Conservation (phyloP, 2,113 vertebrate genomes). For the Leptobrachium leishanense region DNA sequence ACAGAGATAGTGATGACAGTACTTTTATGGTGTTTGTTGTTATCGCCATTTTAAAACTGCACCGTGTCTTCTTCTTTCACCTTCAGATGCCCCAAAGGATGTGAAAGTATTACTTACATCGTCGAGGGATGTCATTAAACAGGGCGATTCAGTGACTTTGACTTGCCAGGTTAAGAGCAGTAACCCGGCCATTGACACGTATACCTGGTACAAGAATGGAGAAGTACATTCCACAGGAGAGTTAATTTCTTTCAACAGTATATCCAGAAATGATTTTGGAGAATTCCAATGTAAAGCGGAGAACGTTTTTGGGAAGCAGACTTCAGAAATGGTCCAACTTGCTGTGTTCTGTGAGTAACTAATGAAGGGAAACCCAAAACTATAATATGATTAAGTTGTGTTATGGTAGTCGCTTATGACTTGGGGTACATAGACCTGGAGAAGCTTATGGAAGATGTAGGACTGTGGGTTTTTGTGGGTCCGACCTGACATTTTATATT, state of each 20-base stretch:
- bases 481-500: background rate
- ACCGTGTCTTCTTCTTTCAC: background rate
- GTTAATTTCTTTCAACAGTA: conserved; percentile 41
- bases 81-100: conserved; percentile 62
- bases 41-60: too few relatives aligned
- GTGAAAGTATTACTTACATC: conserved; percentile 41
- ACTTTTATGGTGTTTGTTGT: too few relatives aligned
- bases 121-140: conserved; percentile 51
- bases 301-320: conserved; percentile 40
- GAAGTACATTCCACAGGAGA: accelerated
- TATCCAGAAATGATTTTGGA: conserved; percentile 54
- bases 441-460: too few relatives aligned
- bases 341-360: conserved; percentile 66
- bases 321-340: conserved; percentile 26
- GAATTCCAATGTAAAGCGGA: conserved; percentile 58
- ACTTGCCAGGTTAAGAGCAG: conserved; percentile 64
- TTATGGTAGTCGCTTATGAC: too few relatives aligned
- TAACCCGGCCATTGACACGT: conserved; percentile 27
- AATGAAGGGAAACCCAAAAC: too few relatives aligned
- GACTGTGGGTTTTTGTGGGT: too few relatives aligned
- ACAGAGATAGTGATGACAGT: too few relatives aligned
- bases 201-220: conserved; percentile 64
- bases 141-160: conserved; percentile 57
- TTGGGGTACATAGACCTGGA: too few relatives aligned
- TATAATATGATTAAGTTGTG: too few relatives aligned